Base-by-base conservation (phyloP, 2,113 vertebrate genomes). In the Microcebus murinus region DNA sequence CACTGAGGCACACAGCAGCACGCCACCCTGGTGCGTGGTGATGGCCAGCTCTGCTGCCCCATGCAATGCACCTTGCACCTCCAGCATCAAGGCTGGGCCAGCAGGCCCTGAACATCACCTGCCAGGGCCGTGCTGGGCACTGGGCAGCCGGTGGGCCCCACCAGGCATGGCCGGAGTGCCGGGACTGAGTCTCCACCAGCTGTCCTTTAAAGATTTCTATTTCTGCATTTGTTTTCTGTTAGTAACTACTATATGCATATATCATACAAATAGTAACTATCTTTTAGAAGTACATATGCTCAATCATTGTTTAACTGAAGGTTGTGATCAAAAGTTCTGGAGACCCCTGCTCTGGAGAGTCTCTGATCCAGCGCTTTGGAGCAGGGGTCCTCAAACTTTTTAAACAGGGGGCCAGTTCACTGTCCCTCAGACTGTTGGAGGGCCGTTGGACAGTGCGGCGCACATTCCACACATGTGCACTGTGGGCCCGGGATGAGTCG, bases 1-100 rank as follows among this genome's bases (percentile, higher is more conserved):
- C 91, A 99, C 99, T 1, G 99, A 99, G 98, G 99, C 99, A 98
- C 99, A 99, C 82, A 99, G 99, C 98, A 99, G 98, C 29, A 99
- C 97, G 76, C 99, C 99, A 95, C 99, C 99, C 98, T 90, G 99
- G 99, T 8, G 98, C 86, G 98, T 95, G 12, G 99, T 99, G 74
- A 99, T 99, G 81, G 98, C 95, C 95, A 99, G 98, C 97, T 99
- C 99, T 98, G 99, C 98, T 71, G 93, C 98, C 96, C 99, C 99
- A 94, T 99, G 99, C 18, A 96, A 96, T 36, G 76, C 68, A 91
- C 98, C 94, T 97, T 97, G 0, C 9, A 27, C 13, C 68, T 67
- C 86, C 83, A 87, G 63, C 34, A 21, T 7, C 82, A 95, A 71
- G 76, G 36, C 70, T 42, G 7, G 55, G 12, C 59, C 59, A 8